Base-by-base conservation (phyloP, 2,888 invertebrate species). In the Stenoptilia bipunctidactyla region DNA sequence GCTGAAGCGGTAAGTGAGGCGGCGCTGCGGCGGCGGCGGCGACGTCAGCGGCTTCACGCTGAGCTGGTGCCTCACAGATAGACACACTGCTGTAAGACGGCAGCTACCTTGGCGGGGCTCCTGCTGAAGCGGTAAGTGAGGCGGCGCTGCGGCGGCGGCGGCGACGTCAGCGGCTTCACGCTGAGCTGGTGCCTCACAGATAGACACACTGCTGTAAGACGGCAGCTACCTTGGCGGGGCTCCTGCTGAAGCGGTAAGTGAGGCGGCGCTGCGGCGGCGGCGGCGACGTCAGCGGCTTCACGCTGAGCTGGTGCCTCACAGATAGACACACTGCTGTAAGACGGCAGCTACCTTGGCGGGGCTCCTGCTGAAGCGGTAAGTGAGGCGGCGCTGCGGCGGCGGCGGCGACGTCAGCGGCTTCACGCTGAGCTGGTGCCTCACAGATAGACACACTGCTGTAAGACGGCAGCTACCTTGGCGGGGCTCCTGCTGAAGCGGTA, bases 1-100 rank as follows among this genome's bases (percentile, higher is more conserved):
- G 45, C 45, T 25, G 25, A 25, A 25, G 25, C 25, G 5, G 25
- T 25, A 25, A 5, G 25, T 25, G 5, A 25, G 25, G 5, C 5
- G 25, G 25, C 9, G 25, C 25, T 5, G 25, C 25, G 25, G 25
- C 25, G 25, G 25, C 25, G 25, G 25, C 25, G 25, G 5, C 5
- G 25, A 25, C 25, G 5, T 25, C 25, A 25, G 25, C 25, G 25
- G 25, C 25, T 25, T 25, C 25, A 25, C 25, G 25, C 5, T 6
- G 5, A 25, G 25, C 25, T 25, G 25, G 5, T 25, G 25, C 5
- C 25, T 5, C 25, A 9, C 5, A 9, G 25, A 25, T 9, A 25
- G 25, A 9, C 25, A 6, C 5, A 25, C 25, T 25, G 5, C 25
- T 25, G 25, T 25, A 25, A 6, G n/a, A 25, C 25, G 9, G 5